phyloP scores from a whole-genome alignment of 2,113 vertebrate species.

The Aspiorhynchus laticeps region DNA sequence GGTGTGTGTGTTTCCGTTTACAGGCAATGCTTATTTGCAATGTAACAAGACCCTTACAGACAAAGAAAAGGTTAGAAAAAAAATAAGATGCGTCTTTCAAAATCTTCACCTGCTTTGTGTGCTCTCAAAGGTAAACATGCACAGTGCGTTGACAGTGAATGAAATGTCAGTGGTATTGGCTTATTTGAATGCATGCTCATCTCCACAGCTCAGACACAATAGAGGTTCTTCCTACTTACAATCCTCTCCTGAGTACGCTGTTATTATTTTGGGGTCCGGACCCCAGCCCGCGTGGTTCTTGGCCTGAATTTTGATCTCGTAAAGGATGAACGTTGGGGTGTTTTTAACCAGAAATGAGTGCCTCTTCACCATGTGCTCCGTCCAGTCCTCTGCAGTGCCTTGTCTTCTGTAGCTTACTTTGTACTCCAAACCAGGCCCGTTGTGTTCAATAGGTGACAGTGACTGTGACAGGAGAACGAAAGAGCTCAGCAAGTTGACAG shows the following conservation, averaged over 20 bases:
- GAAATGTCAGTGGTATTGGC: slow-evolving; percentile 17
- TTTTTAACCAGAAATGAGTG: slow-evolving; percentile 85
- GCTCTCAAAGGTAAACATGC: slow-evolving; percentile 15
- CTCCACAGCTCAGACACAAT: slow-evolving; percentile 7
- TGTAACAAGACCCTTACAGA: slow-evolving; percentile 18
- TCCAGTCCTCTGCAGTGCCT: slow-evolving; percentile 81
- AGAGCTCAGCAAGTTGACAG: neutral
- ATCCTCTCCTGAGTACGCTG: slow-evolving; percentile 91
- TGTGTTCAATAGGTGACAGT: slow-evolving; percentile 83
- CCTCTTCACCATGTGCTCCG: slow-evolving; percentile 84
- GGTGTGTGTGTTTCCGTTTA: neutral
- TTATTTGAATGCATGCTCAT: slow-evolving; percentile 38
- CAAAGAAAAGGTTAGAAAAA: slow-evolving; percentile 14
- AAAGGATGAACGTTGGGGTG: slow-evolving; percentile 89
- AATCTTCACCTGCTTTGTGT: slow-evolving; percentile 21
- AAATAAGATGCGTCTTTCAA: neutral
- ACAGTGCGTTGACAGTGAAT: slow-evolving; percentile 17
- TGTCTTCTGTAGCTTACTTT: slow-evolving; percentile 86
- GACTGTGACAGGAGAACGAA: slow-evolving; percentile 74
- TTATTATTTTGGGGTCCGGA: slow-evolving; percentile 82
- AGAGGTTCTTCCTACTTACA: slow-evolving; percentile 78
- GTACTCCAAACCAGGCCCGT: slow-evolving; percentile 91
- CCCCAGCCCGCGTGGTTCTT: slow-evolving; percentile 85
- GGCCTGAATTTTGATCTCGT: slow-evolving; percentile 91
- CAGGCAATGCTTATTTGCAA: slow-evolving; percentile 32